Conservation (phyloP, 2,888 invertebrate species). For the Cataglyphis cursor region DNA sequence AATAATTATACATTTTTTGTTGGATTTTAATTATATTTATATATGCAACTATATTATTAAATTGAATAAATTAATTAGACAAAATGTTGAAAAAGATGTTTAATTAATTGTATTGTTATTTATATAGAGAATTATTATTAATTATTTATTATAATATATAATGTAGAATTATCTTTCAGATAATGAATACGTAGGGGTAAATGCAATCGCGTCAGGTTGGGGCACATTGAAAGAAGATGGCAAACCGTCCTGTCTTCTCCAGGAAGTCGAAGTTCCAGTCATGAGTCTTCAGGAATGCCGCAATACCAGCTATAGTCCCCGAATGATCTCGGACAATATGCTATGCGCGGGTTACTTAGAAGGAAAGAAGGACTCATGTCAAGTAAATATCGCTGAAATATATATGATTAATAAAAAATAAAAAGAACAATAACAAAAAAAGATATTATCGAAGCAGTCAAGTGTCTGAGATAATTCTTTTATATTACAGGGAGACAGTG, state of each 20-base stretch:
- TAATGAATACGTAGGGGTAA: slow-evolving; percentile 91
- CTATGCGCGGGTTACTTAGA: slow-evolving; percentile 93
- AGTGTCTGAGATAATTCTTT: neutral
- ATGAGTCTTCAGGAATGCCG: slow-evolving; percentile 86
- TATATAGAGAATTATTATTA: slow-evolving; percentile 4
- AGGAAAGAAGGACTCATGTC: slow-evolving; percentile 94
- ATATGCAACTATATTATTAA: neutral
- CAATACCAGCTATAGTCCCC: slow-evolving; percentile 92
- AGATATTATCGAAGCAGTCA: neutral
- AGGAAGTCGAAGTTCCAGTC: slow-evolving; percentile 93
- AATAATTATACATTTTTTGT: neutral
- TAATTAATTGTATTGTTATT: neutral
- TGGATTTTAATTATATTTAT: neutral
- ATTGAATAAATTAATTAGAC: neutral
- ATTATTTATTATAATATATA: neutral
- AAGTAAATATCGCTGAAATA: slow-evolving; percentile 88
- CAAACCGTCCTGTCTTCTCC: slow-evolving; percentile 93
- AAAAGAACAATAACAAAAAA: neutral
- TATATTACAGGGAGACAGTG: slow-evolving; percentile 91
- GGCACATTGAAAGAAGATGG: slow-evolving; percentile 95
- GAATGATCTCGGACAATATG: slow-evolving; percentile 96
- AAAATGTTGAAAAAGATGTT: neutral
- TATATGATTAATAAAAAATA: neutral
- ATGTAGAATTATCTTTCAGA: slow-evolving; percentile 85
- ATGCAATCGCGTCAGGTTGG: slow-evolving; percentile 94